phyloP scores from a whole-genome alignment of 2,888 invertebrate genomes.

The Epinotia nisella region DNA sequence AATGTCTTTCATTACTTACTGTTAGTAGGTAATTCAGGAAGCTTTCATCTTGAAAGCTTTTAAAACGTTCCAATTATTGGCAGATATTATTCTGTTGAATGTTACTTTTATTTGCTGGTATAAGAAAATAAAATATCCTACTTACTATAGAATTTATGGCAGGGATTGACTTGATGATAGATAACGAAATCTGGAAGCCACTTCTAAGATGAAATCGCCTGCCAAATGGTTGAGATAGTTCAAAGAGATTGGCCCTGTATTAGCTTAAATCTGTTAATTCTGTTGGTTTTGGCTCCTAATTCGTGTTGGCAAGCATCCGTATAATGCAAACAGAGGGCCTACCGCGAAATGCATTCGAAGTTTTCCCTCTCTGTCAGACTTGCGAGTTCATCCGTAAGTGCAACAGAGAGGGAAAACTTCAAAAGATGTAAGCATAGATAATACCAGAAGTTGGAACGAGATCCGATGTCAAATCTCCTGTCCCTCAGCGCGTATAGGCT shows the following conservation, averaged over 20 bases:
- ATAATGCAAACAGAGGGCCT: no score
- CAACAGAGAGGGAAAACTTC: no score
- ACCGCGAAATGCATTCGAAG: no score
- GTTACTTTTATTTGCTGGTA: not conserved
- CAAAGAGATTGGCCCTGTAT: not conserved
- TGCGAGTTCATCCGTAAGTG: no score
- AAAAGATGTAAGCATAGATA: no score
- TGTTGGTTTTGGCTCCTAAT: slow-evolving; percentile 17
- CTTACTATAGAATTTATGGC: not conserved
- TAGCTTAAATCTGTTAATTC: not conserved
- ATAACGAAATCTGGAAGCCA: not conserved
- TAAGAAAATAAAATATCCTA: not conserved
- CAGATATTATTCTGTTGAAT: not conserved
- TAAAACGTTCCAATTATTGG: not conserved
- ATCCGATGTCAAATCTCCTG: no score
- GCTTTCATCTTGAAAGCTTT: not conserved
- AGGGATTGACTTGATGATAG: not conserved
- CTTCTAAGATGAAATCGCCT: not conserved
- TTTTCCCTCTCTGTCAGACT: no score
- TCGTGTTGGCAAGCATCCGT: slow-evolving; percentile 10
- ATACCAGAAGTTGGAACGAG: no score
- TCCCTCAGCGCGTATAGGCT: no score
- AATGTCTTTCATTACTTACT: not conserved
- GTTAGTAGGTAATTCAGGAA: not conserved
- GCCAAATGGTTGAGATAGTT: not conserved